Evolutionary conservation across 1,140 invertebrate genomes (phyloP).

Genomic region (Parapsyche elsis): DNA sequence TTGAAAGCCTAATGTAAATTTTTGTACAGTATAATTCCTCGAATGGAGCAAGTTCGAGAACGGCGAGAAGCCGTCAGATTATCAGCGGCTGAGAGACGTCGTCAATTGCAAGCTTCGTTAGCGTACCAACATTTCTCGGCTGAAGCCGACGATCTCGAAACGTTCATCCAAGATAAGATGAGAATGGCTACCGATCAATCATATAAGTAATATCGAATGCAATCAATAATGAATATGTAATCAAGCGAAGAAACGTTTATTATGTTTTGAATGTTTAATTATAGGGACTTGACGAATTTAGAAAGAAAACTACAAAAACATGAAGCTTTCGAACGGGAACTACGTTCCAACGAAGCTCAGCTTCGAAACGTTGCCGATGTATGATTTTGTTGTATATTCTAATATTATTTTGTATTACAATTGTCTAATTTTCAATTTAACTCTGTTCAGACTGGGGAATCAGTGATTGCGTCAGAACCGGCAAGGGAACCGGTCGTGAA

Average conservation of each 20-base stretch:
- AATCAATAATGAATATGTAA: no score
- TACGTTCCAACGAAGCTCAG: slow-evolving; percentile 91
- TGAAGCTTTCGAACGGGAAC: slow-evolving; percentile 95
- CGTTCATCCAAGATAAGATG: slow-evolving; percentile 94
- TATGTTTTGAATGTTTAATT: slow-evolving; percentile 40
- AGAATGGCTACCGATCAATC: slow-evolving; percentile 92
- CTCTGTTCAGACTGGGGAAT: slow-evolving; percentile 63
- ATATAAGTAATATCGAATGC: no score
- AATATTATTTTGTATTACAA: neutral
- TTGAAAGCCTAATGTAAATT: slow-evolving; percentile 34
- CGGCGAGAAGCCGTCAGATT: slow-evolving; percentile 80
- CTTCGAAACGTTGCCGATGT: slow-evolving; percentile 85
- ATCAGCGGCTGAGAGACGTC: slow-evolving; percentile 76
- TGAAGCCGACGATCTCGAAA: slow-evolving; percentile 86
- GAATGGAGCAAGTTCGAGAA: slow-evolving; percentile 79
- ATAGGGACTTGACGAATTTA: slow-evolving; percentile 87
- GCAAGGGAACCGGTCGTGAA: slow-evolving; percentile 59
- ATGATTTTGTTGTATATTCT: slow-evolving; percentile 42
- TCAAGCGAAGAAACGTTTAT: no score
- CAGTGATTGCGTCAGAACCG: slow-evolving; percentile 63
- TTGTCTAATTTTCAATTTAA: slow-evolving; percentile 20
- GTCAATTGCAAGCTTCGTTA: slow-evolving; percentile 79
- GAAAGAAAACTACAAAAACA: slow-evolving; percentile 96
- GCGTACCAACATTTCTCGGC: slow-evolving; percentile 80
- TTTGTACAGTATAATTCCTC: slow-evolving; percentile 75